A percentile compares a stretch with the other conserved stretches of the same genome.
phyloP scores from a whole-genome alignment of 2,888 invertebrate genomes.

The Morpho deidamia region DNA sequence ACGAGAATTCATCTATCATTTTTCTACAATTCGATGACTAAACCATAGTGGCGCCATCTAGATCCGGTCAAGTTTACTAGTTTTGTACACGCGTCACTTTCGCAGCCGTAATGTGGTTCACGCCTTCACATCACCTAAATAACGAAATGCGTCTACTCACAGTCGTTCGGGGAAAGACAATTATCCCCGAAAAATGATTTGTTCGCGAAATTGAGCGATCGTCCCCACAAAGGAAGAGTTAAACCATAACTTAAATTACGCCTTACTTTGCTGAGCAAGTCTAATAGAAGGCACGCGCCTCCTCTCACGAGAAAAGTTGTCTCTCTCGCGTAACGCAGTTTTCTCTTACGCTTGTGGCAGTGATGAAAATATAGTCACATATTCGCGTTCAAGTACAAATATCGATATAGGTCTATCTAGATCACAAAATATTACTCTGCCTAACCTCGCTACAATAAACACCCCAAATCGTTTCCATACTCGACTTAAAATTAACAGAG shows the following conservation, averaged over 20 bases:
- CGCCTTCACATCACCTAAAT: conserved; percentile 44
- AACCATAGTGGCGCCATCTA: conserved; percentile 13
- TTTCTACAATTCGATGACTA: conserved; percentile 21
- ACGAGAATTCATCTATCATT: conserved; percentile 29
- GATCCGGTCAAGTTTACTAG: conserved; percentile 19
- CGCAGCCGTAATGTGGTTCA: conserved; percentile 67
- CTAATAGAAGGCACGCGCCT: conserved; percentile 25
- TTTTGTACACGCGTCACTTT: conserved; percentile 28
- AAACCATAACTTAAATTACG: conserved; percentile 29
- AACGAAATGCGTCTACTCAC: conserved; percentile 11
- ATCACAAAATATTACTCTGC: conserved; percentile 65
- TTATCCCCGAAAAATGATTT: conserved; percentile 19
- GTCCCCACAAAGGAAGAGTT: conserved; percentile 13
- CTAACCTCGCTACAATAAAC: conserved; percentile 37
- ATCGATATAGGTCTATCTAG: conserved; percentile 43
- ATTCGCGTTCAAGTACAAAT: conserved; percentile 10
- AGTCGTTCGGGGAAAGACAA: neutral
- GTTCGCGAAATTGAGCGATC: conserved; percentile 14
- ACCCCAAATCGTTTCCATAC: too few relatives aligned
- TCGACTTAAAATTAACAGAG: too few relatives aligned
- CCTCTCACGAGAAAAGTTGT: conserved; percentile 3
- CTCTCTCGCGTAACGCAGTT: conserved; percentile 23
- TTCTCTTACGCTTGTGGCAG: conserved; percentile 62
- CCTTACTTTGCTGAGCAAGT: conserved; percentile 39
- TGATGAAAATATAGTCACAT: conserved; percentile 60